These are phyloP conservation scores for Rhagoletis pomonella DNA, from an alignment of 1,140 invertebrate species.

Conservation along the genomic window DNA sequence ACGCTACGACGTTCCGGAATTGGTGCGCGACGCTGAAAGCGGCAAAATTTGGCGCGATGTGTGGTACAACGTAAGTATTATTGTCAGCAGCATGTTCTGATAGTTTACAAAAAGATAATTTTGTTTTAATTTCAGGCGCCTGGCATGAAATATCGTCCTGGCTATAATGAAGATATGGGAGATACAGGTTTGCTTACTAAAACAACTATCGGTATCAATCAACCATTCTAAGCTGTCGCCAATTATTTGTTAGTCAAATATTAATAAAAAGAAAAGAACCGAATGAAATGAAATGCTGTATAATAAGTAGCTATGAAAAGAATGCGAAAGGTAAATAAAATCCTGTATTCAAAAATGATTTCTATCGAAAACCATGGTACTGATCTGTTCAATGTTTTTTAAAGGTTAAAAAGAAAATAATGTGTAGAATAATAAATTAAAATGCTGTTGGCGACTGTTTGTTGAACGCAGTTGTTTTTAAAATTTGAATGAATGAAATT, in stretches of 20 bases:
- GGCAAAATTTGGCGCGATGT: slow-evolving; percentile 71
- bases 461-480: too few species aligned
- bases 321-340: slow-evolving; percentile 23
- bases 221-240: not conserved
- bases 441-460: too few species aligned
- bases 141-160: slow-evolving; percentile 76
- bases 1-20: slow-evolving; percentile 79
- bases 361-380: not conserved
- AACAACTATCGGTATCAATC: slow-evolving; percentile 59
- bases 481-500: too few species aligned
- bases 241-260: slow-evolving; percentile 34
- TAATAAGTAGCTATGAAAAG: not conserved
- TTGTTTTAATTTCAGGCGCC: slow-evolving; percentile 74
- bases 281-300: not conserved
- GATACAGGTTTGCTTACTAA: slow-evolving; percentile 76
- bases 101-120: slow-evolving; percentile 54
- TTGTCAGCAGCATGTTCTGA: slow-evolving; percentile 9
- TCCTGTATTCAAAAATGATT: not conserved
- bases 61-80: slow-evolving; percentile 74
- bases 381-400: not conserved
- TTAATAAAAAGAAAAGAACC: slow-evolving; percentile 1
- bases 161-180: slow-evolving; percentile 77
- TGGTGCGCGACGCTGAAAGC: slow-evolving; percentile 78
- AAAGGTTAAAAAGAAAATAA: not conserved
- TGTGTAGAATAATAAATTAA: too few species aligned